Evolutionary conservation across 2,888 invertebrate genomes (phyloP).

Genomic region (Agrenia bidenticulata): DNA sequence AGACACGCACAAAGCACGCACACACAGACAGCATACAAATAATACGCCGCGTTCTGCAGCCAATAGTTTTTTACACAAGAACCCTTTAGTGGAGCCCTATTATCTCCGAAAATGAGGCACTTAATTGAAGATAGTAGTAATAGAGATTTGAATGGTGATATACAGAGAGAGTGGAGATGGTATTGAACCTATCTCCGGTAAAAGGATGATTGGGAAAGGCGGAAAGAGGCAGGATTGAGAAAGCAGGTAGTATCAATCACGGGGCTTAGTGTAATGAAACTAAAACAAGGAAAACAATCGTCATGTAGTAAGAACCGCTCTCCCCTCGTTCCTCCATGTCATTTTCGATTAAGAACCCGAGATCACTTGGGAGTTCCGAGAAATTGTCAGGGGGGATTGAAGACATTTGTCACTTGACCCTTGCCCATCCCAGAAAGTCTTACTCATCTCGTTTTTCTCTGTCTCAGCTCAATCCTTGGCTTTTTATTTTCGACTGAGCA

Average conservation of each 20-base stretch:
- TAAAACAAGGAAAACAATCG: constrained; percentile 8
- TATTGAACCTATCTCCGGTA: no score
- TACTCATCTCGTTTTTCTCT: constrained; percentile 18
- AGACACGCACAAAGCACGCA: no score
- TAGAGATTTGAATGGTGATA: no score
- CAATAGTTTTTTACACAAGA: no score
- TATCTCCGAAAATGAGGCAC: no score
- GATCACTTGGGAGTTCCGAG: constrained; percentile 28
- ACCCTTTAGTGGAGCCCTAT: no score
- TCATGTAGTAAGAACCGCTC: background rate
- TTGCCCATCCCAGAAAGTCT: constrained; percentile 27
- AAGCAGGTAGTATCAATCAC: constrained; percentile 13
- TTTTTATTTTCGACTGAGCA: background rate
- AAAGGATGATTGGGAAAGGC: no score
- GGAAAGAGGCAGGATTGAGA: no score
- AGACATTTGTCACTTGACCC: constrained; percentile 43
- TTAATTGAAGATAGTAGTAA: no score
- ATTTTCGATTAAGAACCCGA: constrained; percentile 38
- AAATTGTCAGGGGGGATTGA: constrained; percentile 37
- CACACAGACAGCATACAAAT: no score
- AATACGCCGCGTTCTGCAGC: no score
- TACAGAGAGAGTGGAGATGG: no score
- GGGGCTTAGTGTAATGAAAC: constrained; percentile 11
- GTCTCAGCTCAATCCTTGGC: constrained; percentile 17
- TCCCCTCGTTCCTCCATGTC: constrained; percentile 22